Percentiles rank a stretch among this genome's conserved stretches.
Evolutionary conservation across 2,113 vertebrate genomes (phyloP).

Genomic region (Strix uralensis): DNA sequence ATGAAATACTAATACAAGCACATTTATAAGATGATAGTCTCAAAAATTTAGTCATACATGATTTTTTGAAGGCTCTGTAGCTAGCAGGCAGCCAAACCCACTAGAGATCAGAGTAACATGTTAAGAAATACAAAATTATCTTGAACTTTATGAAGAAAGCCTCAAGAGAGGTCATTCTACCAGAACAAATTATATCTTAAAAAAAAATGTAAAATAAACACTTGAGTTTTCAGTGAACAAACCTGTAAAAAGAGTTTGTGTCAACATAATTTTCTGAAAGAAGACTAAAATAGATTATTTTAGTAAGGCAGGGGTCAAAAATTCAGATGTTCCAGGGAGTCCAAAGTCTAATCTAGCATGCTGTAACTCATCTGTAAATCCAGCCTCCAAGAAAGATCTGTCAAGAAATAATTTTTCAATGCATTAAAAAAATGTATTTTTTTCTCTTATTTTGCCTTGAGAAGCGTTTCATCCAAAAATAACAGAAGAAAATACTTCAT

Average conservation of each 20-base stretch:
- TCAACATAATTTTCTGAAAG: background rate
- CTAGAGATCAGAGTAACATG: background rate
- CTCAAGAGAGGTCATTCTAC: background rate
- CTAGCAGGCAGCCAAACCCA: background rate
- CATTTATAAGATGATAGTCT: background rate
- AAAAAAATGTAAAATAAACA: background rate
- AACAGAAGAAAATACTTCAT: background rate
- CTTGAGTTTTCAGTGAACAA: background rate
- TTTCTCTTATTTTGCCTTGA: background rate
- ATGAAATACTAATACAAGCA: background rate
- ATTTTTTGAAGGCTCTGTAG: background rate
- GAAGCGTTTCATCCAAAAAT: background rate
- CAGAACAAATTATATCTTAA: background rate
- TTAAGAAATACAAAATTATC: background rate
- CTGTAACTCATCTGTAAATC: background rate
- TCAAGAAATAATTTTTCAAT: background rate
- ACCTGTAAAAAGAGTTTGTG: background rate
- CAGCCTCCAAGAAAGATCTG: background rate
- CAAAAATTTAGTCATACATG: background rate
- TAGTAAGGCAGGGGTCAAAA: background rate
- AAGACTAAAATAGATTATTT: background rate
- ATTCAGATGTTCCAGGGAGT: background rate
- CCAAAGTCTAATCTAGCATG: background rate
- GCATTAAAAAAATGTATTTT: background rate
- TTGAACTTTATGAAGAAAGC: background rate